Conservation (phyloP, 2,113 vertebrate genomes). For the Tetraodon nigroviridis region DNA sequence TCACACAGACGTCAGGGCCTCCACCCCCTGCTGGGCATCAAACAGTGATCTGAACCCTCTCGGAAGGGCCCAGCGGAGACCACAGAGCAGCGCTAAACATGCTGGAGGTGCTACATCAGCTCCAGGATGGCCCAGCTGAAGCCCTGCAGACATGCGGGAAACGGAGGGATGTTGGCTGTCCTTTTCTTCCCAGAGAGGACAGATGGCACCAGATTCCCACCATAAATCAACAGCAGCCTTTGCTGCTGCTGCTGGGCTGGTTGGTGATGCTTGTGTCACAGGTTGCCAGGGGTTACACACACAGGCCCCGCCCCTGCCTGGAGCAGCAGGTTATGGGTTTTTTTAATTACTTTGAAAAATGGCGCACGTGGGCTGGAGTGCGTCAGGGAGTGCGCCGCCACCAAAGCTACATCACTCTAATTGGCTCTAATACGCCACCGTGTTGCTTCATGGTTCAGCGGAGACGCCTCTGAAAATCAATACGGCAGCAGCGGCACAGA, state of each 20-base stretch:
- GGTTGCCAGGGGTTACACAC: conserved; percentile 28
- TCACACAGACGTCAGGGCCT: neutral
- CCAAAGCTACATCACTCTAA: conserved; percentile 68
- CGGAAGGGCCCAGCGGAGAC: neutral
- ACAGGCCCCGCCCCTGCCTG: conserved; percentile 25
- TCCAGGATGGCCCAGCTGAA: too few relatives aligned
- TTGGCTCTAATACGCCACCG: conserved; percentile 72
- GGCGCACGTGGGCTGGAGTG: conserved; percentile 34
- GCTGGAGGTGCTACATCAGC: too few relatives aligned
- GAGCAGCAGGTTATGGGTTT: conserved; percentile 51
- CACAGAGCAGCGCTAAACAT: too few relatives aligned
- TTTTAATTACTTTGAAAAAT: conserved; percentile 70
- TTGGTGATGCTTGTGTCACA: conserved; percentile 17
- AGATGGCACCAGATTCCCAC: conserved; percentile 34
- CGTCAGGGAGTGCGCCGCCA: conserved; percentile 44
- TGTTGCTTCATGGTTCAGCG: conserved; percentile 72
- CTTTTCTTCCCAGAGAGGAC: conserved; percentile 49
- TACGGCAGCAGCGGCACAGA: conserved; percentile 45
- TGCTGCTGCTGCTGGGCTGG: conserved; percentile 16
- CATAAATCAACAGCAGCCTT: conserved; percentile 65
- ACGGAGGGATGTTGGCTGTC: conserved; percentile 12
- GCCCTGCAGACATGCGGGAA: neutral
- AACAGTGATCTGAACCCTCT: neutral
- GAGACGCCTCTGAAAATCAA: conserved; percentile 65
- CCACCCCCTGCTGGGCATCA: neutral